Conservation (phyloP, 2,888 invertebrate genomes). For the Platycnemis pennipes region DNA sequence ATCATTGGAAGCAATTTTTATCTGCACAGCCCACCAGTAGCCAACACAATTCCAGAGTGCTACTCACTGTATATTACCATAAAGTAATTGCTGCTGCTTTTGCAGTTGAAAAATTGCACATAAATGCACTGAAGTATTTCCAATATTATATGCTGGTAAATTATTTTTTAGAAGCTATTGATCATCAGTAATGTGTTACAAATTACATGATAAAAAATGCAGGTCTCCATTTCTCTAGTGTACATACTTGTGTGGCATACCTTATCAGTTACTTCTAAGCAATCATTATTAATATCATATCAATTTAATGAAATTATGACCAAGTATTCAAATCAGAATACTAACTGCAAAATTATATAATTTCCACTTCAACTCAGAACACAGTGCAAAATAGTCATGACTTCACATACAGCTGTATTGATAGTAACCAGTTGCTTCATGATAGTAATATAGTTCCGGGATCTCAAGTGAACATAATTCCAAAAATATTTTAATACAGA, state of each 20-base stretch:
- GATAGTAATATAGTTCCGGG: too few species aligned
- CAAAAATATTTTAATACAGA: background rate
- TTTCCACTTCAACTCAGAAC: background rate
- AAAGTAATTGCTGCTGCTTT: slow-evolving; percentile 28
- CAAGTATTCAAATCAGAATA: background rate
- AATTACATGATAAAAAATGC: background rate
- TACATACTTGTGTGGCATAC: background rate
- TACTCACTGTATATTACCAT: background rate
- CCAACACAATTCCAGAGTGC: background rate
- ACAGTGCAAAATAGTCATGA: background rate
- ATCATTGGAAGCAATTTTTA: slow-evolving; percentile 6
- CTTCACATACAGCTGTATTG: background rate
- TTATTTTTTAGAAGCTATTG: background rate
- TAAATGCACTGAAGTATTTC: background rate
- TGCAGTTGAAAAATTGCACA: slow-evolving; percentile 31
- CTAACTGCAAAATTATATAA: background rate
- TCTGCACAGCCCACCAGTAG: slow-evolving; percentile 37
- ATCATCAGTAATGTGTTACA: background rate
- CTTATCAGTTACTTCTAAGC: too few species aligned
- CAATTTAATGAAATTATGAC: too few species aligned
- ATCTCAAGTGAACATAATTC: background rate
- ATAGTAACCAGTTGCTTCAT: too few species aligned
- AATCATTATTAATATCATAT: background rate
- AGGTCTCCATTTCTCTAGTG: background rate
- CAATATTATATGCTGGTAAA: background rate